Evolutionary conservation across 2,888 invertebrate genomes (phyloP).

Genomic region (Osedax frankpressi): DNA sequence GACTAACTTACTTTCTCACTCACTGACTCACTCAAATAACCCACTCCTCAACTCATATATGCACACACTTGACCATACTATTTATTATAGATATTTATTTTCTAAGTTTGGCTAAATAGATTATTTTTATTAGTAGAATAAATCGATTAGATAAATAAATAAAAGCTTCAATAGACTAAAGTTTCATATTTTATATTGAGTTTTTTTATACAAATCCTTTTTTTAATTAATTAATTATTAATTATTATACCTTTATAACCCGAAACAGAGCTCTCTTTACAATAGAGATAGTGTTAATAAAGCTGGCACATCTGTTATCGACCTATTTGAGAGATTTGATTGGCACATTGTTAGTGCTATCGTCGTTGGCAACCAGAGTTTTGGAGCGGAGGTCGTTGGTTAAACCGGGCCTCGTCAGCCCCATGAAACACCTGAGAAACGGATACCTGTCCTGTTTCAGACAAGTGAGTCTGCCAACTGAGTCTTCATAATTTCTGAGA

Average conservation of each 20-base stretch:
- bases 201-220: not conserved
- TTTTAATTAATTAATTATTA: too few relatives aligned
- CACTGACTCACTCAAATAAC: too few relatives aligned
- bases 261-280: conserved; percentile 59
- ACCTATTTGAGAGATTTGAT: conserved; percentile 59
- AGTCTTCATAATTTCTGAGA: too few relatives aligned
- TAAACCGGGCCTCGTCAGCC: conserved; percentile 31
- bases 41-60: too few relatives aligned
- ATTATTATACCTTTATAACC: too few relatives aligned
- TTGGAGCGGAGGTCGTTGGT: conserved; percentile 46
- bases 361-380: conserved; percentile 51
- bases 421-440: conserved; percentile 38
- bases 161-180: too few relatives aligned
- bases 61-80: too few relatives aligned
- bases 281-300: conserved; percentile 39
- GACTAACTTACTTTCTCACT: too few relatives aligned
- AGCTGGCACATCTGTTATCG: conserved; percentile 59
- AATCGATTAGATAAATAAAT: too few relatives aligned
- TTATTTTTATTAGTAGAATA: too few relatives aligned
- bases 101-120: too few relatives aligned
- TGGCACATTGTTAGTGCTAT: conserved; percentile 59
- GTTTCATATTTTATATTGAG: not conserved
- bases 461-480: conserved; percentile 37
- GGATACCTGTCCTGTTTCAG: conserved; percentile 32
- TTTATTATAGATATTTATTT: too few relatives aligned